Percentiles rank a stretch among this genome's conserved stretches.
Evolutionary conservation across 2,113 vertebrate genomes (phyloP).

Genomic region (Myocastor coypus): DNA sequence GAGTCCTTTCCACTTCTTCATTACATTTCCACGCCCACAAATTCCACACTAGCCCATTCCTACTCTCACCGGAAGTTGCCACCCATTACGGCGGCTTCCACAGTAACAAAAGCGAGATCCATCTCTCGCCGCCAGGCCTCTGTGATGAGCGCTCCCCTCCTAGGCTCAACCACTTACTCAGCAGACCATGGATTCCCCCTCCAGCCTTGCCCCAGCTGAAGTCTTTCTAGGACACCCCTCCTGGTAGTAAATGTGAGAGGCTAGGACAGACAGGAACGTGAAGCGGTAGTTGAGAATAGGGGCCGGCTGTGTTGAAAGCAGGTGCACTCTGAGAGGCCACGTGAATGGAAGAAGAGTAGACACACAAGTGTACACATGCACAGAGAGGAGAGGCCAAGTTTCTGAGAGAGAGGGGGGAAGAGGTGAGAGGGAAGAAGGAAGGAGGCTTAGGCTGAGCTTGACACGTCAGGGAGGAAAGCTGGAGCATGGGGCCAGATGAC

Average conservation of each 20-base stretch:
- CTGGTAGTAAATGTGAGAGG: not conserved
- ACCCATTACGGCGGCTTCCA: not conserved
- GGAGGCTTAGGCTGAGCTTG: not conserved
- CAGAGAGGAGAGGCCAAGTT: not conserved
- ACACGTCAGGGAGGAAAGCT: not conserved
- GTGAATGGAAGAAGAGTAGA: not conserved
- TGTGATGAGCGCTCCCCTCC: not conserved
- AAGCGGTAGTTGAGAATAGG: not conserved
- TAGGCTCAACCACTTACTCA: not conserved
- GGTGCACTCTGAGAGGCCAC: not conserved
- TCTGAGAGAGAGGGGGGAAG: not conserved
- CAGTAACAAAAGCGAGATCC: not conserved
- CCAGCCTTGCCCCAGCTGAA: not conserved
- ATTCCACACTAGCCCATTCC: not conserved
- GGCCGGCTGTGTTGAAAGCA: not conserved
- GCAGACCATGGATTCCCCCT: not conserved
- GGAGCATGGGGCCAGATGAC: too few relatives aligned
- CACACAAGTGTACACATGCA: too few relatives aligned
- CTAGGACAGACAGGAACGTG: not conserved
- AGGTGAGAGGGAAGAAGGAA: not conserved
- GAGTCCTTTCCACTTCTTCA: fast-evolving
- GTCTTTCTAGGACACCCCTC: not conserved
- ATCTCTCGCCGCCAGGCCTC: not conserved
- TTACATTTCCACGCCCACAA: not conserved
- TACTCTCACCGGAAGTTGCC: not conserved